Base-by-base conservation (phyloP, 2,797 vertebrate species). In the Enteromius argenteus region DNA sequence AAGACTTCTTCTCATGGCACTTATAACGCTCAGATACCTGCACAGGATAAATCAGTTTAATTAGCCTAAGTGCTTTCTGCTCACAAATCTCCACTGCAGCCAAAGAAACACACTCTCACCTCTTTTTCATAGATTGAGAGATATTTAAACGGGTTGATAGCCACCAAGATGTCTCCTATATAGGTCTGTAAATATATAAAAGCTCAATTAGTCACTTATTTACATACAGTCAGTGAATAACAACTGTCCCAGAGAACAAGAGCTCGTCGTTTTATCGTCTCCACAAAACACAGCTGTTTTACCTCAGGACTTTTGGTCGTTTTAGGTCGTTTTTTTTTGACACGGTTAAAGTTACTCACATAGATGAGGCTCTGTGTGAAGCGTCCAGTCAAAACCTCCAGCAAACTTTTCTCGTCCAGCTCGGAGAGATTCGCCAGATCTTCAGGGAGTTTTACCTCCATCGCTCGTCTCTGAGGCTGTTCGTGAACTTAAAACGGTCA, bases 111-210 rank as follows among this genome's bases (percentile, higher is more conserved):
- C 17, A 49, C 27, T 49, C 92, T 92, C 86, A 94, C 94, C 92
- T 90, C 88, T 79, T 90, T 90, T 44, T 93, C 91, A 69, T 94
- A 95, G 0, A 94, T 87, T 21, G 92, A 90, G 44, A 95, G 91
- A 1, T 93, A 89, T 89, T 92, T 91, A 89, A 95, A 95, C 13
- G 95, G 95, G 84, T 95, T 95, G 79, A 94, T 71, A 44, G 94
- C 92, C 4, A 95, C 69, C 72, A 95, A 89, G 81, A 95, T 95
- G 84, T 95, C 94, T 64, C 94, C 94, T 62, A 95, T 80, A 67
- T 91, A 93, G n/a, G 94, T 94, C 95, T 95, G 90, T 4, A n/a
- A 68, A 62, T 3, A 78, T 19, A 88, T 21, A 73, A n/a, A 37
- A 73, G 30, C 64, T 69, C 14, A 81, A 3, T 81, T 72, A 7